These are phyloP conservation scores for Cephus pygmeus DNA, from an alignment of 2,888 invertebrate genomes.

Conservation along the genomic window DNA sequence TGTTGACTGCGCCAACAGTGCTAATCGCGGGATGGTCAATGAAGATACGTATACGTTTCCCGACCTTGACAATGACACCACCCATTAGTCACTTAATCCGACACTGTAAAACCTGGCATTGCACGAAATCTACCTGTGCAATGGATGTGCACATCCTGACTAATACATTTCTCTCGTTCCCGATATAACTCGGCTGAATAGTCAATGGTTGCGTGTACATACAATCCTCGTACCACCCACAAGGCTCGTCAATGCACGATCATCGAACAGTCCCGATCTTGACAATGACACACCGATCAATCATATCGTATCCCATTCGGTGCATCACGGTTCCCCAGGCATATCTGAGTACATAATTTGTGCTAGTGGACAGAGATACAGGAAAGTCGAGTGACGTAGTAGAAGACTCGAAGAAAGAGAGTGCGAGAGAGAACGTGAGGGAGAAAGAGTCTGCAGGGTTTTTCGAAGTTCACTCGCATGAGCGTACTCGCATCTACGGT, in stretches of 20 bases:
- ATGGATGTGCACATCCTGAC: background rate
- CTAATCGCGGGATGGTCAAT: background rate
- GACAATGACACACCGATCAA: too few relatives aligned
- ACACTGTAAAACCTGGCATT: background rate
- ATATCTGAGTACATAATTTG: background rate
- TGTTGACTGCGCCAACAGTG: background rate
- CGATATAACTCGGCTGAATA: background rate
- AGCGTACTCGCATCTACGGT: conserved; percentile 6
- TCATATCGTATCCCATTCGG: background rate
- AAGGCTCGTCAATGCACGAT: background rate
- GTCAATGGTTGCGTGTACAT: background rate
- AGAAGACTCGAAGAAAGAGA: conserved; percentile 6
- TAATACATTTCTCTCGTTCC: too few relatives aligned
- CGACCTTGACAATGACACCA: background rate
- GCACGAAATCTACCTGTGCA: background rate
- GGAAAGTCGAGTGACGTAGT: background rate
- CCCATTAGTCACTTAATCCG: background rate
- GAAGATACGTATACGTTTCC: background rate
- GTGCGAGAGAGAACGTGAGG: conserved; percentile 16
- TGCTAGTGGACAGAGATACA: conserved; percentile 14
- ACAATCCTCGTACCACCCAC: background rate
- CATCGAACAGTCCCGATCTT: background rate
- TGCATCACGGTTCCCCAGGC: background rate
- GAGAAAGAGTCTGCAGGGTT: conserved; percentile 13
- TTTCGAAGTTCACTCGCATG: background rate